Percentiles rank a stretch among this genome's conserved stretches.
Evolutionary conservation across 2,113 vertebrate species (phyloP).

Genomic region (Campylorhamphus procurvoides): DNA sequence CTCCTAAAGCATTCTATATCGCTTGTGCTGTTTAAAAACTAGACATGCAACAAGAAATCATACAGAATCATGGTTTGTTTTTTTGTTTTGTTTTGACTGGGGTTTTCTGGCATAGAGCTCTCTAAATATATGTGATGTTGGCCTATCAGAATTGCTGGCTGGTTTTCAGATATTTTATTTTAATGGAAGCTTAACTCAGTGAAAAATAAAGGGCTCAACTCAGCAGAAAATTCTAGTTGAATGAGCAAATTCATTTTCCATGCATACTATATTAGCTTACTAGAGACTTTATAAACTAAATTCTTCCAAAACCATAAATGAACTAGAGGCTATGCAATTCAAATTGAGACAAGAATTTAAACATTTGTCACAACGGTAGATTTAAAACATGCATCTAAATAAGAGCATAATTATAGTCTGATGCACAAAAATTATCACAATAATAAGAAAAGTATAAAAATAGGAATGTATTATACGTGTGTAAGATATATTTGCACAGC

Average conservation of each 20-base stretch:
- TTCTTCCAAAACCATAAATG: constrained; percentile 50
- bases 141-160: constrained; percentile 15
- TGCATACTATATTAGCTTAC: constrained; percentile 43
- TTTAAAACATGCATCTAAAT: constrained; percentile 44
- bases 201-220: constrained; percentile 55
- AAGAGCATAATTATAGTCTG: constrained; percentile 37
- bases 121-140: constrained; percentile 19
- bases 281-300: constrained; percentile 26
- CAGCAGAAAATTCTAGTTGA: constrained; percentile 66
- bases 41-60: neutral
- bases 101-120: neutral
- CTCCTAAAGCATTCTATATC: neutral
- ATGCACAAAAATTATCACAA: constrained; percentile 23
- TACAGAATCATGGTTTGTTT: neutral
- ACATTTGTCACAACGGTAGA: neutral
- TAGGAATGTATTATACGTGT: neutral
- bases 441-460: constrained; percentile 10
- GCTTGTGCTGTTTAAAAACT: neutral
- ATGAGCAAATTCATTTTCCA: constrained; percentile 63
- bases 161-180: constrained; percentile 50
- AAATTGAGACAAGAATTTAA: constrained; percentile 38
- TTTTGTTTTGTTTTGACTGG: neutral
- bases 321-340: constrained; percentile 20
- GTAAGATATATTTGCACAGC: neutral
- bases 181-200: constrained; percentile 37